Base-by-base conservation (phyloP, 2,888 invertebrate genomes). In the Rotaria magnacalcarata region DNA sequence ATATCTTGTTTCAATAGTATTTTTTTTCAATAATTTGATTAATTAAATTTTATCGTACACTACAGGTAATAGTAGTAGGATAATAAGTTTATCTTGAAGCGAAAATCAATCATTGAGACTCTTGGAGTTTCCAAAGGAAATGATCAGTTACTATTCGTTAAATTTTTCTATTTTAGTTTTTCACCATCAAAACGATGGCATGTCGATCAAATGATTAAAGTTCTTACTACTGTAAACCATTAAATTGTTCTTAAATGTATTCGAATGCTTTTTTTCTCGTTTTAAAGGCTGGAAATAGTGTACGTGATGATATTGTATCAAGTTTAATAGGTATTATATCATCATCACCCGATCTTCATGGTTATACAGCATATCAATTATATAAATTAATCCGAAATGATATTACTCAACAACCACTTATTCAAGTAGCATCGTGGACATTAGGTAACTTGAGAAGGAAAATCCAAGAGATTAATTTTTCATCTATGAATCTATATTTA, bases 231-330 rank as follows among this genome's bases (percentile, higher is more conserved):
- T 96, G 80, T 80, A 75, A 24, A 24, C 8, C 10, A 47, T 43
- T 43, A 3, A 52, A 11, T 52, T 16, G 3, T 52, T 52, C 14
- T 34, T 34, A 34, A 34, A 34, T 34, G 34, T 34, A 11, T 8
- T 11, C 52, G 8, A 52, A 52, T 0, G 34, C 1, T 2, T 34
- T 34, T 34, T 11, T 47, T 11, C 2, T 56, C 4, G 0, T 56
- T 56, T 24, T 67, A 8, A 34, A 80, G 80, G 96, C 97, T 87
- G 99, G 98, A 86, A 98, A 98, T 92, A 96, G 96, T 91, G 95
- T 99, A 2, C 94, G 97, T 85, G 98, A 98, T 90, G 99, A 99
- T 92, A 97, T 99, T 1, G 97, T 98, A 87, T 96, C 96, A 7
- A 95, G 95, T 89, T 95, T 97, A 87, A 96, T 99, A 89, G 97